Percentiles rank a stretch among this genome's conserved stretches.
These are phyloP conservation scores for Physeter macrocephalus DNA, from an alignment of 2,113 vertebrate genomes.

Conservation along the genomic window DNA sequence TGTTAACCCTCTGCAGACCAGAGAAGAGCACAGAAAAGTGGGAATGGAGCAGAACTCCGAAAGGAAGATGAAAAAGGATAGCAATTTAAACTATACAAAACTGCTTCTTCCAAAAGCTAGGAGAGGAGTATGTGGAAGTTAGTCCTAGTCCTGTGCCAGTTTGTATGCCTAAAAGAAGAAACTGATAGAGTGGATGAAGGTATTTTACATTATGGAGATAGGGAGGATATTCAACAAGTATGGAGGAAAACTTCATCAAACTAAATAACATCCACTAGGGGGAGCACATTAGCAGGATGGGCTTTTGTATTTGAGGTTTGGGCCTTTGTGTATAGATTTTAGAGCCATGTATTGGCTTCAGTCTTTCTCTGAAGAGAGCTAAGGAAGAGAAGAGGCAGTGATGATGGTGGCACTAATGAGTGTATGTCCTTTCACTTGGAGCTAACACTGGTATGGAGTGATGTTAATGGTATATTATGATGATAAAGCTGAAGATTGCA, in stretches of 20 bases:
- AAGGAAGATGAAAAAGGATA: background rate
- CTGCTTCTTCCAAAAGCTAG: background rate
- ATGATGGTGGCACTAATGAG: background rate
- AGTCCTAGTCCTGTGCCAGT: background rate
- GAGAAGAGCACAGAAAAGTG: background rate
- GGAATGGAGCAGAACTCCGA: background rate
- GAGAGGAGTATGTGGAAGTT: background rate
- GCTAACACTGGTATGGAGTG: background rate
- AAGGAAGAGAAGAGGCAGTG: background rate
- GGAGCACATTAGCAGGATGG: background rate
- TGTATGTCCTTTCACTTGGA: background rate
- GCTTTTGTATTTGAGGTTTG: background rate
- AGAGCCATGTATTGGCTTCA: background rate
- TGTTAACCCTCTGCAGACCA: background rate
- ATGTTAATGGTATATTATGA: background rate
- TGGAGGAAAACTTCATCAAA: background rate
- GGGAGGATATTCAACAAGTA: background rate
- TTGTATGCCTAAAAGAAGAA: background rate
- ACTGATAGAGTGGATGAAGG: background rate
- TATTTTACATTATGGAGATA: background rate
- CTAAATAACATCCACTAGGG: background rate
- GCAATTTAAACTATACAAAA: background rate
- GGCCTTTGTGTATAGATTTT: background rate
- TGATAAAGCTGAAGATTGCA: background rate
- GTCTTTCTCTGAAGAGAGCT: background rate